Evolutionary conservation across 1,140 invertebrate species (phyloP), one percentile per base, ranked within the genome.

Genomic region (Anastatus disparis): DNA sequence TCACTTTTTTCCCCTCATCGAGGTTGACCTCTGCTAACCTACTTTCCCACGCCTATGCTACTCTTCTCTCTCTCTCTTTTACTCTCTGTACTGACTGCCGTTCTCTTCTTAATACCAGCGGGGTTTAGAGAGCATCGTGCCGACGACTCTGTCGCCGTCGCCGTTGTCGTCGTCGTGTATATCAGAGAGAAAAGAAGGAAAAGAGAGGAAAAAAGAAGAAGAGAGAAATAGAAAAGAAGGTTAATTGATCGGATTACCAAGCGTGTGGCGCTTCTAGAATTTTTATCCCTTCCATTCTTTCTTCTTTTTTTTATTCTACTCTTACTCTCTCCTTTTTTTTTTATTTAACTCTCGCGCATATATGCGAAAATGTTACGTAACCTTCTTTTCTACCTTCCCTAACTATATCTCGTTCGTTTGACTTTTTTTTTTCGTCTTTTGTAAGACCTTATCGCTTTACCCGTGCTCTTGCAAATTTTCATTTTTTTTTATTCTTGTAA

Each of bases 231-330:
- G 50, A 67, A 67, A n/a, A 29, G 64, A 56, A 68, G 42, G 27
- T 46, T 59, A 68, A 68, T 68, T 48, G 65, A 68, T 68, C 65
- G 55, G 55, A 68, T 68, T 59, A 68, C 29, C 38, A 22, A 40
- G 42, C 55, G 24, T 20, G 29, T 42, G 27, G 40, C 20, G 15
- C 42, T 20, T 35, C 55, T 38, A 26, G 42, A 55, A 50, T 59
- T 68, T 68, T 52, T 15, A 40, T 53, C 24, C 29, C 15, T 26
- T 27, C 20, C 56, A n/a, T 24, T 12, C n/a, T 63, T 35, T n/a
- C n/a, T n/a, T n/a, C n/a, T n/a, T n/a, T 66, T 55, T 42, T 55
- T 56, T 15, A 1, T 50, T 22, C 42, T 22, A 13, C 59, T 31
- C 17, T 20, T 42, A n/a, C 24, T 26, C 35, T n/a, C 17, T 42